Percentiles rank a stretch among this genome's conserved stretches.
Conservation (phyloP, 2,888 invertebrate species). For the Trisateles emortualis region DNA sequence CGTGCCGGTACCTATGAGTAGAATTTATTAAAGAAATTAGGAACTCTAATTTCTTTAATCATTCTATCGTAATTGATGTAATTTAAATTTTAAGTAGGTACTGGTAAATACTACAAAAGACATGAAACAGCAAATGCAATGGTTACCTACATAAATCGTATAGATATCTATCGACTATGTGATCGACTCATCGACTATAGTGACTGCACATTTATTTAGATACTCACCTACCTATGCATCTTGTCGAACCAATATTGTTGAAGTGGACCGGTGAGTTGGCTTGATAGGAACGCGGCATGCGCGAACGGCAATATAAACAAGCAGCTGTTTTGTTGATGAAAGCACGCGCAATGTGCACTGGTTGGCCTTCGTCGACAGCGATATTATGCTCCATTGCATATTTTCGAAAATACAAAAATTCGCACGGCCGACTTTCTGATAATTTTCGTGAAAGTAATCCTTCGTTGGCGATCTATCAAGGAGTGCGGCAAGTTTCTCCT, state of each 20-base stretch:
- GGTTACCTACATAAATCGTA: too few species aligned
- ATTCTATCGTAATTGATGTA: too few species aligned
- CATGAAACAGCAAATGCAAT: too few species aligned
- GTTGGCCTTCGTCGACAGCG: conserved; percentile 63
- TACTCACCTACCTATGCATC: conserved; percentile 26
- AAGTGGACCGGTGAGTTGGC: conserved; percentile 60
- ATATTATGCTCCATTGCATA: conserved; percentile 64
- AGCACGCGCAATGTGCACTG: conserved; percentile 59
- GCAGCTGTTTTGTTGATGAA: conserved; percentile 67
- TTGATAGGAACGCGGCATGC: conserved; percentile 59
- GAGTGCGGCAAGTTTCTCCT: conserved; percentile 72
- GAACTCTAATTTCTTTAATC: too few species aligned
- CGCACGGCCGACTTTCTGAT: conserved; percentile 80
- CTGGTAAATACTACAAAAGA: too few species aligned
- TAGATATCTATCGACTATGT: too few species aligned
- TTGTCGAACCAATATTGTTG: conserved; percentile 51
- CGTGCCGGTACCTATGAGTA: too few species aligned
- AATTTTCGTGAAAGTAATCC: conserved; percentile 85
- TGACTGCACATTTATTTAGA: background rate
- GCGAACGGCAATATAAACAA: conserved; percentile 65
- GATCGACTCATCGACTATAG: too few species aligned
- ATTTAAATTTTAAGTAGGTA: too few species aligned
- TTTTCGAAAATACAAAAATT: conserved; percentile 71
- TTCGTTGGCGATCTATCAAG: conserved; percentile 80
- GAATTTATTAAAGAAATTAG: too few species aligned